These are phyloP conservation scores for Lasiommata megera DNA, from an alignment of 2,888 invertebrate genomes.

Conservation along the genomic window DNA sequence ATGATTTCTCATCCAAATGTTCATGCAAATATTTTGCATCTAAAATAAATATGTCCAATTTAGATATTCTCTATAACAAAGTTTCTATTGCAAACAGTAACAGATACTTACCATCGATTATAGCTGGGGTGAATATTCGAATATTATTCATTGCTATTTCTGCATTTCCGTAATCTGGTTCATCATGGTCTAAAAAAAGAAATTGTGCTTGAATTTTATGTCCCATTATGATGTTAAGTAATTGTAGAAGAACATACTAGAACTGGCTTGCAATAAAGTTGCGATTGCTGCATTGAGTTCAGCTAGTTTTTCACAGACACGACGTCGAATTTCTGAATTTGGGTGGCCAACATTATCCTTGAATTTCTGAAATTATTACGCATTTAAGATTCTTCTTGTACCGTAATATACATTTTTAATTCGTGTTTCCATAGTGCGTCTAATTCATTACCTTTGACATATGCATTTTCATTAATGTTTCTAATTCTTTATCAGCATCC, in stretches of 20 bases:
- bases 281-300: slow-evolving; percentile 37
- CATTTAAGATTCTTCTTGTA: neutral
- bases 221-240: too few relatives aligned
- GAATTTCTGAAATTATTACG: neutral
- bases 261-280: slow-evolving; percentile 28
- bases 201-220: too few relatives aligned
- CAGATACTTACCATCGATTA: slow-evolving; percentile 37
- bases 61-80: neutral
- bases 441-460: neutral
- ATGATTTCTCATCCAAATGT: slow-evolving; percentile 24
- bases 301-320: slow-evolving; percentile 28
- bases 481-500: slow-evolving; percentile 37
- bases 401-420: too few relatives aligned
- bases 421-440: too few relatives aligned
- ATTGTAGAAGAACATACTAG: slow-evolving; percentile 26
- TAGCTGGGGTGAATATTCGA: slow-evolving; percentile 36
- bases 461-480: slow-evolving; percentile 9
- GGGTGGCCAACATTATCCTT: neutral
- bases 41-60: slow-evolving; percentile 10
- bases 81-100: neutral
- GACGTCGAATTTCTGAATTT: neutral
- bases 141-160: slow-evolving; percentile 35
- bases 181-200: slow-evolving; percentile 31
- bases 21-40: slow-evolving; percentile 24
- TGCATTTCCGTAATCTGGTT: slow-evolving; percentile 38